Base-by-base conservation (phyloP, 2,888 invertebrate species). In the Eupithecia pulchellata region DNA sequence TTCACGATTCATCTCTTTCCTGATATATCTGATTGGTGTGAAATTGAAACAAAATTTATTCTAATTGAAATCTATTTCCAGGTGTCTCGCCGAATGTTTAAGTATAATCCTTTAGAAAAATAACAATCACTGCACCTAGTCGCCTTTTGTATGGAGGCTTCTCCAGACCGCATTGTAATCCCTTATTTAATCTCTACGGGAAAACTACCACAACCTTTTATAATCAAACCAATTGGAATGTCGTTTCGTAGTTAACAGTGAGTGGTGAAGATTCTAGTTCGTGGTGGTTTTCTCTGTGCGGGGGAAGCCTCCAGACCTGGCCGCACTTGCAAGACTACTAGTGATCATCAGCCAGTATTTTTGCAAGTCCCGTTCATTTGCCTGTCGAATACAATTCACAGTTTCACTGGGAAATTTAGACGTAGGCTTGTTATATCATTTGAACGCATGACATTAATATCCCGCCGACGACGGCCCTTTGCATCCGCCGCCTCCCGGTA, bases 21-120 rank as follows among this genome's bases (percentile, higher is more conserved):
- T 80, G 81, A 82, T 84, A 79, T 82, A 20, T 34, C 61, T 86
- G 85, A 93, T 92, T 93, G 93, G 93, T 92, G 88, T 85, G 80
- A 86, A 90, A 90, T 86, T 92, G 91, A 91, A 84, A 85, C 92
- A 93, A 90, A 94, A 93, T 90, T 89, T 86, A 91, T 91, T 94
- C 93, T 94, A 94, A 94, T 94, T 91, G 91, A 90, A 88, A 88
- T 93, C 93, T 94, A 93, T 93, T 94, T 93, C 84, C 94, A 94
- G 94, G 94, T 94, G 91, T 91, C 87, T 91, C 93, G 94, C 88
- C 93, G 93, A 92, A 84, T 85, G 85, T 92, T 93, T 93, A 91
- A 91, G 91, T 92, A 91, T 91, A 89, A 87, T 90, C 88, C 90
- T 89, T 66, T 89, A 86, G 85, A 91, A 89, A 85, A 91, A 88